Evolutionary conservation across 2,888 invertebrate species (phyloP).

Genomic region (Gastracanthus pulcherrimus): DNA sequence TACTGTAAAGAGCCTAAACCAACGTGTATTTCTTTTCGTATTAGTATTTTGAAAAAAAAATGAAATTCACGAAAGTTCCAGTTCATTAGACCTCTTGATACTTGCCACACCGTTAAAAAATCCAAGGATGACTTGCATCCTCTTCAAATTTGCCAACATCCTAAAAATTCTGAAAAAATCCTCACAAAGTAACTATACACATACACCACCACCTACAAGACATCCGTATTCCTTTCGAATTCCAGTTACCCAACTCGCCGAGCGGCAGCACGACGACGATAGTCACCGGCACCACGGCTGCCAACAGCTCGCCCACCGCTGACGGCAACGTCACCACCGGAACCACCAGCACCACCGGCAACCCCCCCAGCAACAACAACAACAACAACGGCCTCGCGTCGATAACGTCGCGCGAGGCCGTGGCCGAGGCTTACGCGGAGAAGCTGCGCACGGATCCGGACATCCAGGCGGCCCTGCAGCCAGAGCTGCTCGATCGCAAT

Average conservation of each 20-base stretch:
- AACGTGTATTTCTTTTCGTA: too few relatives aligned
- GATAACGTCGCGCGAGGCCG: constrained; percentile 81
- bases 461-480: constrained; percentile 88
- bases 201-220: too few relatives aligned
- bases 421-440: constrained; percentile 90
- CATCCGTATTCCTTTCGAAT: too few relatives aligned
- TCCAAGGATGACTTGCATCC: too few relatives aligned
- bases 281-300: constrained; percentile 78
- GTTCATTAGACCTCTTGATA: too few relatives aligned
- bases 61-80: too few relatives aligned
- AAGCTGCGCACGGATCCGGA: constrained; percentile 88
- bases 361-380: constrained; percentile 75
- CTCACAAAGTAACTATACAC: too few relatives aligned
- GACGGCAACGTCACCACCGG: constrained; percentile 76
- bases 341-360: constrained; percentile 71
- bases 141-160: too few relatives aligned
- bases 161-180: too few relatives aligned
- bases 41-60: too few relatives aligned
- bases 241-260: constrained; percentile 64
- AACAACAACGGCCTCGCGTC: constrained; percentile 72
- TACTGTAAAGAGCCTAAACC: too few relatives aligned
- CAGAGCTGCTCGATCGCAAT: constrained; percentile 90
- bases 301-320: constrained; percentile 71
- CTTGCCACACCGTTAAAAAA: too few relatives aligned
- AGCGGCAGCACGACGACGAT: constrained; percentile 70